Evolutionary conservation across 2,113 vertebrate species (phyloP), one percentile per base, ranked within the genome.

Genomic region (Brienomyrus brachyistius): DNA sequence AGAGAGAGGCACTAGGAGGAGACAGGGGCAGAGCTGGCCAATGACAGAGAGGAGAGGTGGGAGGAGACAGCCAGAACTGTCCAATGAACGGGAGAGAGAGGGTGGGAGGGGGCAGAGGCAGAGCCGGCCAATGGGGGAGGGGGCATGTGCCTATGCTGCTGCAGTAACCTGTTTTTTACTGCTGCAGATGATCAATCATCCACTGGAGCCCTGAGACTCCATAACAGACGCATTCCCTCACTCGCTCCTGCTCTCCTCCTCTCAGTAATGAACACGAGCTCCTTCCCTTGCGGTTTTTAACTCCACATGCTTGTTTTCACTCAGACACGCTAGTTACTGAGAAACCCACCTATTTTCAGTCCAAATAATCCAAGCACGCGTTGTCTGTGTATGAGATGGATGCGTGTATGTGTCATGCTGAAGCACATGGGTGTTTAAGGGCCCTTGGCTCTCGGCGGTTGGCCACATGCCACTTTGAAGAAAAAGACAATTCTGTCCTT

Each of bases 171-270:
- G 92, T 92, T 93, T 92, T 93, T 92, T 88, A 88, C 90, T 93
- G 92, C 93, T 93, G 93, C 93, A 93, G 93, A 93, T 93, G 92
- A 94, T 94, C 92, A 92, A 94, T 94, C 92, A 94, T 92, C 91
- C 89, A 92, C 89, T 89, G 90, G 90, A 92, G 91, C 91, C 90
- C 87, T 92, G 90, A 92, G 91, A 87, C 85, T 80, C 87, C 51
- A 54, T 35, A 87, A 35, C 31, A 87, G 86, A 56, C 88, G 86
- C 90, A 89, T 89, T 87, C 89, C 62, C 88, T 89, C 54, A 86
- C 89, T 70, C 50, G 27, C 77, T 86, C 23, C 31, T 10, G 48
- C 70, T 88, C 86, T 66, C 77, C 59, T 51, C 40, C 40, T 70
- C 50, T 5, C 90, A 45, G 45, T 45, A 48, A 70, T 48, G 84